phyloP scores from a whole-genome alignment of 2,113 vertebrate genomes.

The Cololabis saira region DNA sequence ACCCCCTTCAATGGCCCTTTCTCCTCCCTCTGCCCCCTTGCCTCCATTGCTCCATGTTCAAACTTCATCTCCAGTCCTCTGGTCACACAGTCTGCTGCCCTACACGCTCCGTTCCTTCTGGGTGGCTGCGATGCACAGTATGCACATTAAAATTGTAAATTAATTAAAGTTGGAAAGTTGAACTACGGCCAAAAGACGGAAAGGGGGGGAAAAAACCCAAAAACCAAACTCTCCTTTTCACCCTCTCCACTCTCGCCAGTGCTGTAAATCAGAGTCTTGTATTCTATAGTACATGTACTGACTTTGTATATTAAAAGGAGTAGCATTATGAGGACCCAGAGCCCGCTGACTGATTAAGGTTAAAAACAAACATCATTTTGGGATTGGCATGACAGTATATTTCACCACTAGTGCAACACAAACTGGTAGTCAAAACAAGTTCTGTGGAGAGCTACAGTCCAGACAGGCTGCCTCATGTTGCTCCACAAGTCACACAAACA shows the following conservation, averaged over 20 bases:
- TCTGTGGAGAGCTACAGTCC: slow-evolving; percentile 26
- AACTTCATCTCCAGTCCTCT: slow-evolving; percentile 63
- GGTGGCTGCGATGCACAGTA: slow-evolving; percentile 76
- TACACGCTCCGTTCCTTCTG: slow-evolving; percentile 70
- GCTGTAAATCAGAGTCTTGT: slow-evolving; percentile 77
- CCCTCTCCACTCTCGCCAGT: slow-evolving; percentile 42
- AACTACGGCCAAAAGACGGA: slow-evolving; percentile 65
- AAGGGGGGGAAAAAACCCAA: slow-evolving; percentile 28
- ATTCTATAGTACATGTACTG: slow-evolving; percentile 64
- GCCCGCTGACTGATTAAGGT: slow-evolving; percentile 69
- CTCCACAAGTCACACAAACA: slow-evolving; percentile 17
- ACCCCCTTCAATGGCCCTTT: slow-evolving; percentile 80
- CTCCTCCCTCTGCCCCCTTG: slow-evolving; percentile 69
- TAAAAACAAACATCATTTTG: slow-evolving; percentile 71
- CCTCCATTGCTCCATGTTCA: slow-evolving; percentile 63
- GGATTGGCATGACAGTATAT: slow-evolving; percentile 52
- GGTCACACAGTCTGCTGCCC: slow-evolving; percentile 65
- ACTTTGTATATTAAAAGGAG: slow-evolving; percentile 62
- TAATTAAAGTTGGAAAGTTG: slow-evolving; percentile 79
- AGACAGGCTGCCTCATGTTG: slow-evolving; percentile 9
- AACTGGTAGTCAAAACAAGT: slow-evolving; percentile 41
- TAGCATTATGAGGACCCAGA: slow-evolving; percentile 47
- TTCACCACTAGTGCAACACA: slow-evolving; percentile 53
- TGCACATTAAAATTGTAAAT: slow-evolving; percentile 77
- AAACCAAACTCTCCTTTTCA: slow-evolving; percentile 10